Conservation (phyloP, 64 coral and sea anemone genomes). For the Orbicella faveolata region DNA sequence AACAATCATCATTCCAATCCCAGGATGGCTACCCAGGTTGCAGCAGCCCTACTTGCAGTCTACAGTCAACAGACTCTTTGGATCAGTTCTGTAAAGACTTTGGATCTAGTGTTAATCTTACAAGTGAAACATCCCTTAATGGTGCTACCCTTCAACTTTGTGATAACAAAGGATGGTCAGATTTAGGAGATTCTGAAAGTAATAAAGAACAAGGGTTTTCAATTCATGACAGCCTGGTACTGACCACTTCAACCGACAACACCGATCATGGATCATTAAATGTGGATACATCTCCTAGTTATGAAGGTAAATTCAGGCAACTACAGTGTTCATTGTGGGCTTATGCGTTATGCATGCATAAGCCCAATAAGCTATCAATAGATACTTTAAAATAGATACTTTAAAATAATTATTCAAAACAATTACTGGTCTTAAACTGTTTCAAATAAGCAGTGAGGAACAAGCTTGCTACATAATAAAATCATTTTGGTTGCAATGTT, state of each 20-base stretch:
- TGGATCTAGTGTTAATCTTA: background rate
- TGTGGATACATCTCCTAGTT: background rate
- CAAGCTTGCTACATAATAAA: no score
- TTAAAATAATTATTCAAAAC: no score
- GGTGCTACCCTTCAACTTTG: background rate
- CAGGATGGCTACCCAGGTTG: conserved; percentile 4
- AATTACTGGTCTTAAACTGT: no score
- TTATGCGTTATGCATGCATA: background rate
- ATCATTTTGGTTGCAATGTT: no score
- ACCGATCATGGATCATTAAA: background rate
- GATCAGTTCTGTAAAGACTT: conserved; percentile 23
- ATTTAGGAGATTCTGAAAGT: background rate
- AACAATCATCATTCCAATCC: background rate
- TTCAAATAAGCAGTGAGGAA: no score
- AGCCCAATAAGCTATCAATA: background rate
- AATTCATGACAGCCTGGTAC: background rate
- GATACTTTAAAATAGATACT: no score
- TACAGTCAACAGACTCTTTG: conserved; percentile 15
- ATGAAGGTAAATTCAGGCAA: background rate
- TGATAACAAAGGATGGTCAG: background rate
- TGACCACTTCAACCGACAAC: background rate
- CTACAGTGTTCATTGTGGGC: background rate
- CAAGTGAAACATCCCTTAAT: background rate
- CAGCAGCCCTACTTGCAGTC: background rate
- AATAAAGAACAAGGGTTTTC: background rate